Evolutionary conservation across 2,888 invertebrate species (phyloP).

Genomic region (Cantharis lateralis): DNA sequence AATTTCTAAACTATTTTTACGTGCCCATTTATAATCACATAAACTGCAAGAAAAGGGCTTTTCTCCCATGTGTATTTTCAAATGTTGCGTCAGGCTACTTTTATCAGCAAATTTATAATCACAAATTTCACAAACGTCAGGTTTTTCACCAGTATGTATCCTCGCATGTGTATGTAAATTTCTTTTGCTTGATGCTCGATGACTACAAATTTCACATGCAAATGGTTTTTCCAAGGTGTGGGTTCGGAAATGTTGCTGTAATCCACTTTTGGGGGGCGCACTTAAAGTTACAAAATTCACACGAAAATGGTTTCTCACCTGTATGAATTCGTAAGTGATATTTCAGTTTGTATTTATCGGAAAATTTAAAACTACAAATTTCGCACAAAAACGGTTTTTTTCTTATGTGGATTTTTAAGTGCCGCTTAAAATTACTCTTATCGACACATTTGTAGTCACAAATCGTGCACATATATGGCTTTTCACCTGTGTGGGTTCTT

Average conservation of each 20-base stretch:
- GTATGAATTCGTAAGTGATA: background rate
- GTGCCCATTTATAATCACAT: background rate
- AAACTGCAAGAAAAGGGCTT: background rate
- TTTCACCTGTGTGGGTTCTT: background rate
- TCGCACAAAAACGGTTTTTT: background rate
- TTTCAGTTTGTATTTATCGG: background rate
- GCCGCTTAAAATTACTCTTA: background rate
- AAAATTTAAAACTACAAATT: background rate
- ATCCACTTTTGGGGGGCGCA: background rate
- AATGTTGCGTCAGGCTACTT: background rate
- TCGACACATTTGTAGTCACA: background rate
- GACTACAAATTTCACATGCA: background rate
- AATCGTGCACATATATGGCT: background rate
- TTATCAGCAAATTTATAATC: background rate
- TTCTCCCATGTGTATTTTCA: background rate
- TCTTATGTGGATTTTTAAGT: background rate
- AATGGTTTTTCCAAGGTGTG: background rate
- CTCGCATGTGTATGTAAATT: background rate
- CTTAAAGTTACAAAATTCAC: background rate
- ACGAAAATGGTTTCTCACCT: background rate
- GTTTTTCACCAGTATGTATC: background rate
- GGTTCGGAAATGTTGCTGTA: background rate
- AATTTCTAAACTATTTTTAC: background rate
- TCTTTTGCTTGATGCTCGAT: background rate
- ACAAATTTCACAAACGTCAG: background rate